Evolutionary conservation across 2,113 vertebrate species (phyloP).

Genomic region (Nothoprocta pentlandii): DNA sequence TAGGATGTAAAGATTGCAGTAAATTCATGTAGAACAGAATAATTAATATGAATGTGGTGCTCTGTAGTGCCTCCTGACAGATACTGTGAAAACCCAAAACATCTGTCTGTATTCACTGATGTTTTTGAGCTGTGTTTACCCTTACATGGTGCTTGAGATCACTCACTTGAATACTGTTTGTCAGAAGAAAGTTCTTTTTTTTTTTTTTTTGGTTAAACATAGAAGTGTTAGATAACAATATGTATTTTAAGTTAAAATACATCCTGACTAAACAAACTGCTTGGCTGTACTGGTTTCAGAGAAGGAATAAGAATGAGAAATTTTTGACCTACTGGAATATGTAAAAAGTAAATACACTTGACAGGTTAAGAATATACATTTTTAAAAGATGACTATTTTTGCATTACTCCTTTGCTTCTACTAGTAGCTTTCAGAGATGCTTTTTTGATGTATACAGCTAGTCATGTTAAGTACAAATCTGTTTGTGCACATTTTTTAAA

Average conservation of each 20-base stretch:
- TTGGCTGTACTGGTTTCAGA: background rate
- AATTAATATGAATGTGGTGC: background rate
- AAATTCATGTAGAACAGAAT: background rate
- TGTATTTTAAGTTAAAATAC: constrained; percentile 12
- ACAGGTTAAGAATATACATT: background rate
- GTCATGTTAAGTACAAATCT: background rate
- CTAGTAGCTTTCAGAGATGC: background rate
- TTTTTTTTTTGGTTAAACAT: constrained; percentile 27
- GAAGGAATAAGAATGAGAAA: background rate
- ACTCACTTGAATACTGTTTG: constrained; percentile 11
- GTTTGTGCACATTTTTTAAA: background rate
- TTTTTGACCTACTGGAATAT: background rate
- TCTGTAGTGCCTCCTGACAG: background rate
- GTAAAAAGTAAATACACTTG: background rate
- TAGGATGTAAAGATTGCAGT: background rate
- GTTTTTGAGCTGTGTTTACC: background rate
- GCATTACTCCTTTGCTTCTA: background rate
- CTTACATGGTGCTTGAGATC: background rate
- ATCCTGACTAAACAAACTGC: background rate
- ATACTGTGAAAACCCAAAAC: background rate
- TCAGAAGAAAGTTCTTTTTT: constrained; percentile 27
- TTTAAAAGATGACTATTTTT: background rate
- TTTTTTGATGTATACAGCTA: background rate
- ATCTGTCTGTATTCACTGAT: constrained; percentile 16
- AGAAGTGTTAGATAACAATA: background rate